Evolutionary conservation across 1,140 invertebrate species (phyloP).

Genomic region (Zelostemma sp.): DNA sequence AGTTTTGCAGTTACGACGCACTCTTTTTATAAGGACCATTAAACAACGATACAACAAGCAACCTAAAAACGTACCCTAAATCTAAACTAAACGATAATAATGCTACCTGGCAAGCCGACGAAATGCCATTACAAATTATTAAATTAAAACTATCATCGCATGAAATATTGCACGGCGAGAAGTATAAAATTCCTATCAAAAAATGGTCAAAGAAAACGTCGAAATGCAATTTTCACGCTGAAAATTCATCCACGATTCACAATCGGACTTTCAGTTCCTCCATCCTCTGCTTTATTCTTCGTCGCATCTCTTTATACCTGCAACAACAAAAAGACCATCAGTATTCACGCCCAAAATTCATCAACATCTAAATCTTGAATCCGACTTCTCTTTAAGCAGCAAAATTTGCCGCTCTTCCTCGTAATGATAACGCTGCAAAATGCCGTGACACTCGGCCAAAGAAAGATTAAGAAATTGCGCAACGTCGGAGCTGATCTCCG

Average conservation of each 20-base stretch:
- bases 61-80: constrained; percentile 19
- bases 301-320: constrained; percentile 77
- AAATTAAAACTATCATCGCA: no score
- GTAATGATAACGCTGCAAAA: constrained; percentile 82
- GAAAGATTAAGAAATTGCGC: constrained; percentile 88
- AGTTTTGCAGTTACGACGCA: background rate
- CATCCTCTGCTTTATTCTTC: constrained; percentile 78
- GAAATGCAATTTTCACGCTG: background rate
- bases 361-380: constrained; percentile 21
- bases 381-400: constrained; percentile 80
- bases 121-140: no score
- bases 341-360: background rate
- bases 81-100: constrained; percentile 22
- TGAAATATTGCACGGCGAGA: no score
- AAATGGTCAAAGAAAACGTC: background rate
- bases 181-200: no score
- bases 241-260: constrained; percentile 53
- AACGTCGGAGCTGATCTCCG: constrained; percentile 83
- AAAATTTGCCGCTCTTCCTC: constrained; percentile 82
- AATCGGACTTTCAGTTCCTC: constrained; percentile 79
- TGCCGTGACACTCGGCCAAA: constrained; percentile 81
- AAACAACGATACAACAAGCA: constrained; percentile 19
- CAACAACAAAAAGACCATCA: constrained; percentile 44
- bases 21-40: background rate
- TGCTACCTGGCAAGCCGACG: constrained; percentile 1